Percentiles rank a stretch among this genome's conserved stretches.
Evolutionary conservation across 2,113 vertebrate genomes (phyloP).

Genomic region (Hemiscyllium ocellatum): DNA sequence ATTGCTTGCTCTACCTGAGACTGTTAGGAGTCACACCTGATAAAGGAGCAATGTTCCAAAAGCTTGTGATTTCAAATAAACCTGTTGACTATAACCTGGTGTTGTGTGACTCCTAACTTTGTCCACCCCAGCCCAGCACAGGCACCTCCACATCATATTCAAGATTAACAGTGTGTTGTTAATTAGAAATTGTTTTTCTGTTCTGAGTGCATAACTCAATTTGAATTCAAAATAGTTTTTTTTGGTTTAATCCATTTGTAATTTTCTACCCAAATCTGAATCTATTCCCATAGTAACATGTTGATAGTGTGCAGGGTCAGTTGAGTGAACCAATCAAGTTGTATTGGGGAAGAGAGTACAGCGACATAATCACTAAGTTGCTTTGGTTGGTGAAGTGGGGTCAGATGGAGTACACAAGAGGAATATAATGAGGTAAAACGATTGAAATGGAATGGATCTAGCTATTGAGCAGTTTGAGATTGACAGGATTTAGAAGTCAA

Average conservation of each 20-base stretch:
- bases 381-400: neutral
- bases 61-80: too few relatives aligned
- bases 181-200: neutral
- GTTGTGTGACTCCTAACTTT: too few relatives aligned
- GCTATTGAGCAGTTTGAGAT: neutral
- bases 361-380: neutral
- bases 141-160: too few relatives aligned
- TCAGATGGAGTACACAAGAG: neutral
- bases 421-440: too few relatives aligned
- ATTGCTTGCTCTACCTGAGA: neutral
- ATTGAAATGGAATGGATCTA: neutral
- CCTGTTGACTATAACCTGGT: too few relatives aligned
- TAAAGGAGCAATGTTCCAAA: too few relatives aligned
- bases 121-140: too few relatives aligned
- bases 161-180: neutral
- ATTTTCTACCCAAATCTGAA: slow-evolving; percentile 22
- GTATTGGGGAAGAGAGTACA: neutral
- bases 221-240: neutral
- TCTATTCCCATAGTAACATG: neutral
- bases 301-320: neutral
- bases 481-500: neutral
- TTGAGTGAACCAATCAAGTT: neutral
- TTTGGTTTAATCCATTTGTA: neutral
- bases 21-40: neutral
- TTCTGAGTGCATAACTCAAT: neutral